A percentile compares a stretch with the other conserved stretches of the same genome.
phyloP scores from a whole-genome alignment of 1,140 invertebrate species.

The Drosophila eugracilis region DNA sequence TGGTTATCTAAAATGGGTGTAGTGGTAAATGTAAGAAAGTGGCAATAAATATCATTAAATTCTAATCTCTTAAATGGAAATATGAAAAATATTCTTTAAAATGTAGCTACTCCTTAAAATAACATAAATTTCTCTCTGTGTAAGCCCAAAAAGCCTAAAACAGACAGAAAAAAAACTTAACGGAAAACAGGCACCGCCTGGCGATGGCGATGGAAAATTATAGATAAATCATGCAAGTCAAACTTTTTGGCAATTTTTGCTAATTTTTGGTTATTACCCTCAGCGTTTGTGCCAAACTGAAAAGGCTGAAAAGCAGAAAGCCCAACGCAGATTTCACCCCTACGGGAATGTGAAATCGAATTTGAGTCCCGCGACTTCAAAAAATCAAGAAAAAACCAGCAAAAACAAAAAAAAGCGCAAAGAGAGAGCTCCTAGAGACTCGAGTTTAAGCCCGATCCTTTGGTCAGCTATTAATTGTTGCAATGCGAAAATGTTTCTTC shows the following conservation, averaged over 20 bases:
- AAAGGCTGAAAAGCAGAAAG: constrained; percentile 40
- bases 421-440: constrained; percentile 23
- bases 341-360: constrained; percentile 83
- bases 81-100: no score
- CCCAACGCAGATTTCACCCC: constrained; percentile 79
- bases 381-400: constrained; percentile 4
- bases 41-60: no score
- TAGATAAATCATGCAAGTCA: constrained; percentile 84
- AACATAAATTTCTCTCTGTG: neutral
- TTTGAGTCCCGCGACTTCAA: constrained; percentile 44
- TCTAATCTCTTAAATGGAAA: no score
- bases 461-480: constrained; percentile 72
- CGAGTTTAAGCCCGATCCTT: constrained; percentile 37
- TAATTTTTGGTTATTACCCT: constrained; percentile 83
- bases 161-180: constrained; percentile 20
- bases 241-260: constrained; percentile 82
- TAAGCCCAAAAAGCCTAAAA: constrained; percentile 4
- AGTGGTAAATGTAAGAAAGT: no score
- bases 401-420: neutral
- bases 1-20: neutral
- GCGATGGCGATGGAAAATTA: constrained; percentile 75
- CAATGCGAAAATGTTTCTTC: constrained; percentile 70
- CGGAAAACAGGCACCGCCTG: constrained; percentile 58
- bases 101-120: neutral
- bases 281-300: constrained; percentile 59